phyloP scores from a whole-genome alignment of 2,113 vertebrate genomes.

The Fregata magnificens region DNA sequence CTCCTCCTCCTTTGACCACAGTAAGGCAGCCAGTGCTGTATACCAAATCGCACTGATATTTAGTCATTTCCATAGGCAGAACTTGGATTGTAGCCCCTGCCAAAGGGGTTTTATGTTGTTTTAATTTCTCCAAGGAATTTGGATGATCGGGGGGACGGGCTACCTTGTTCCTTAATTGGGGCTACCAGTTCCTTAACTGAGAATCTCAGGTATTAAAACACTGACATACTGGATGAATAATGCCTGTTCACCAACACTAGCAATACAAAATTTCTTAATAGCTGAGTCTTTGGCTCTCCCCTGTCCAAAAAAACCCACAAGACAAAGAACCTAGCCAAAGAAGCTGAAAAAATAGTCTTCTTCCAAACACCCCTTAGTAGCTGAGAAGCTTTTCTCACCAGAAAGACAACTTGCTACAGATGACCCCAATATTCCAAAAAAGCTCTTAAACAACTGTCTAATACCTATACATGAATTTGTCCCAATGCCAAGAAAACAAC shows the following conservation, averaged over 20 bases:
- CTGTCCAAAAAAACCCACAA: background rate
- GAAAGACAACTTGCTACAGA: background rate
- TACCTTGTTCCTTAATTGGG: background rate
- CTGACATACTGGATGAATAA: background rate
- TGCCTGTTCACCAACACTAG: background rate
- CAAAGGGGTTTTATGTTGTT: background rate
- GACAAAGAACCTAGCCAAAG: background rate
- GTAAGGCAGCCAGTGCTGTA: background rate
- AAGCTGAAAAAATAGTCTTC: background rate
- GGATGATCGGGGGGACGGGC: background rate
- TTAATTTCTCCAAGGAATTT: background rate
- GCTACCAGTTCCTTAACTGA: background rate
- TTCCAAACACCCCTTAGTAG: background rate
- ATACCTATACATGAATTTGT: background rate
- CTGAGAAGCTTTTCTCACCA: background rate
- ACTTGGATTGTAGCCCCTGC: background rate
- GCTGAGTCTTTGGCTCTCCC: background rate
- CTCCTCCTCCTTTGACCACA: background rate
- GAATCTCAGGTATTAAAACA: background rate
- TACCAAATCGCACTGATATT: fast-evolving
- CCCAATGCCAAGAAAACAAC: background rate
- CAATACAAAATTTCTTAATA: background rate
- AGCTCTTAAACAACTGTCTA: background rate
- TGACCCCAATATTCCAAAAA: background rate
- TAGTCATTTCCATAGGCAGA: background rate